Evolutionary conservation across 1,140 invertebrate genomes (phyloP), one percentile per base, ranked within the genome.

Genomic region (Polypedilum pembai): DNA sequence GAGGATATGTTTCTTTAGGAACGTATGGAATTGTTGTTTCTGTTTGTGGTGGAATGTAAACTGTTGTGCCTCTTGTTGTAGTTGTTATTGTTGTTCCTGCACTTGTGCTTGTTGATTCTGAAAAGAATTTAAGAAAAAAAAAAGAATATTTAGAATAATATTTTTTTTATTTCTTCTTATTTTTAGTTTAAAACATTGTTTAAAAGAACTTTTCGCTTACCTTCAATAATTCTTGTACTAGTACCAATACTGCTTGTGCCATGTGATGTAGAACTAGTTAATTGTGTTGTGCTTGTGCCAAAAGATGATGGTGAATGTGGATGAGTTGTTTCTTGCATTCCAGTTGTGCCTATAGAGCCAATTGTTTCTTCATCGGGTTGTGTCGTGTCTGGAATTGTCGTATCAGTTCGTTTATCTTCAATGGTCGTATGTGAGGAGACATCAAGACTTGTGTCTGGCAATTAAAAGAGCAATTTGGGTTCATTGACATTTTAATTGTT

Each of bases 41-140:
- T 7, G 65, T 69, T 18, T 69, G 65, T 69, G 65, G 65, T 7
- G 65, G 65, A 5, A 69, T 21, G 20, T 18, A 69, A 10, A 18
- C 15, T 21, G 65, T 69, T 18, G 65, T 65, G 40, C 77, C 78
- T 75, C 76, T 77, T 75, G 76, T 76, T 74, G 80, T 83, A 77
- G 78, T 80, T 73, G 76, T 80, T 76, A 73, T 41, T 73, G 77
- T 75, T 40, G 63, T 77, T 77, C 75, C 45, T 76, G 75, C 74
- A 12, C 74, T 74, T 8, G 63, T 24, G 15, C 73, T 76, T 74
- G 79, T 80, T 33, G 24, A 33, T 33, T 33, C 24, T 33, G 24
- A 1, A 33, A 33, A 33, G 1, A 33, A n/a, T n/a, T n/a, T n/a
- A n/a, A n/a, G n/a, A 33, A 33, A 33, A 33, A 33, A 33, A 33